These are phyloP conservation scores for Barnardius zonarius DNA, from an alignment of 2,113 vertebrate genomes.

Conservation along the genomic window DNA sequence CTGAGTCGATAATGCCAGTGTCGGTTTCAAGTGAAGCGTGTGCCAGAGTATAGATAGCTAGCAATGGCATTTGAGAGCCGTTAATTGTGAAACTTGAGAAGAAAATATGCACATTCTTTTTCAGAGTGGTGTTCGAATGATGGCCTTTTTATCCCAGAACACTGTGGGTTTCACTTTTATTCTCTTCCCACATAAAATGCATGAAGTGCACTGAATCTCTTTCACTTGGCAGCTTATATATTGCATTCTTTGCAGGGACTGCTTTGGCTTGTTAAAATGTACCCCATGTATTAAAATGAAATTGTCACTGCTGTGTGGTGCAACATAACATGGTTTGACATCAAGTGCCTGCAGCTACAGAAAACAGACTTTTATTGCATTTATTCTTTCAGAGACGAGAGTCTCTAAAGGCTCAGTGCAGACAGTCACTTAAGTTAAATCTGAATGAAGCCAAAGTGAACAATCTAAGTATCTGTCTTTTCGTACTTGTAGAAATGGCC, in stretches of 20 bases:
- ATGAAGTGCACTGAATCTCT: slow-evolving; percentile 25
- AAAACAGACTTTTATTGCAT: slow-evolving; percentile 78
- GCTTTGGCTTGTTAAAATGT: slow-evolving; percentile 70
- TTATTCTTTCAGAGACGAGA: slow-evolving; percentile 71
- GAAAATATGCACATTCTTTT: slow-evolving; percentile 69
- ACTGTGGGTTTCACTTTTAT: slow-evolving; percentile 60
- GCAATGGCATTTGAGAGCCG: slow-evolving; percentile 46
- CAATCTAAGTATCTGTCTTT: slow-evolving; percentile 46
- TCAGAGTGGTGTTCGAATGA: slow-evolving; percentile 42
- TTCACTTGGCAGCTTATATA: slow-evolving; percentile 48
- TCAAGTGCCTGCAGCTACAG: slow-evolving; percentile 69
- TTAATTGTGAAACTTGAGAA: slow-evolving; percentile 75
- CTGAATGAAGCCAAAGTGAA: slow-evolving; percentile 73
- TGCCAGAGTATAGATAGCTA: slow-evolving; percentile 68
- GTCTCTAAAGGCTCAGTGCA: slow-evolving; percentile 70
- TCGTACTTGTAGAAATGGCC: slow-evolving; percentile 36
- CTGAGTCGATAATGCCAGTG: slow-evolving; percentile 49
- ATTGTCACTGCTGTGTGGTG: slow-evolving; percentile 74
- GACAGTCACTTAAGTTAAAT: slow-evolving; percentile 74
- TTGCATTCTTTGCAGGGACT: slow-evolving; percentile 60
- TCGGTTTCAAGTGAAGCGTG: slow-evolving; percentile 60
- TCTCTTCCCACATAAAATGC: slow-evolving; percentile 60
- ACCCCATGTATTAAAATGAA: slow-evolving; percentile 76
- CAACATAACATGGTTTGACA: slow-evolving; percentile 73
- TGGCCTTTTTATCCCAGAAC: slow-evolving; percentile 10